A percentile compares a stretch with the other conserved stretches of the same genome.
Evolutionary conservation across 1,140 invertebrate species (phyloP).

Genomic region (Trachymyrmex septentrionalis): DNA sequence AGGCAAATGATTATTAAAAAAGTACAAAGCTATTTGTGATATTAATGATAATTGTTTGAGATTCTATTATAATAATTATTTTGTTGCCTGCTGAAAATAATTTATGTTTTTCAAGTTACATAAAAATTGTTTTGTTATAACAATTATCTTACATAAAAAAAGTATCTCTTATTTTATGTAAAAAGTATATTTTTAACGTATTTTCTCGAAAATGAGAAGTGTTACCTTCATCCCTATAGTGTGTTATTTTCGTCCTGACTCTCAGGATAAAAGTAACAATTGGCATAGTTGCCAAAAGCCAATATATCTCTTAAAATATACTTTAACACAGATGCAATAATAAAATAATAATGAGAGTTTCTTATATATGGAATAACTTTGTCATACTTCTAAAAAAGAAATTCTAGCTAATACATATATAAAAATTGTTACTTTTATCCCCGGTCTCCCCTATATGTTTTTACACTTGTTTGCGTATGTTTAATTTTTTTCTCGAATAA

Average conservation of each 20-base stretch:
- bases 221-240: background rate
- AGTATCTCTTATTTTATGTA: too few relatives aligned
- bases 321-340: background rate
- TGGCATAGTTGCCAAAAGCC: background rate
- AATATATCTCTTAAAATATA: background rate
- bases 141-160: too few relatives aligned
- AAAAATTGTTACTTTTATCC: background rate
- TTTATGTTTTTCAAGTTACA: too few relatives aligned
- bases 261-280: constrained; percentile 2
- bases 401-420: background rate
- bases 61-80: too few relatives aligned
- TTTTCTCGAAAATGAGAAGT: background rate
- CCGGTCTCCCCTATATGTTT: background rate
- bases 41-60: too few relatives aligned
- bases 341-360: background rate
- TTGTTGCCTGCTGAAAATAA: too few relatives aligned
- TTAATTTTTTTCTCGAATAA: background rate
- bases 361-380: background rate
- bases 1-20: too few relatives aligned
- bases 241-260: background rate
- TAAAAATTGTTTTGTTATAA: background rate
- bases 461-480: too few relatives aligned
- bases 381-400: background rate
- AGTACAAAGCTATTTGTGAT: too few relatives aligned
- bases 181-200: background rate